These are phyloP conservation scores for Icerya purchasi DNA, from an alignment of 2,888 invertebrate genomes.

Conservation along the genomic window DNA sequence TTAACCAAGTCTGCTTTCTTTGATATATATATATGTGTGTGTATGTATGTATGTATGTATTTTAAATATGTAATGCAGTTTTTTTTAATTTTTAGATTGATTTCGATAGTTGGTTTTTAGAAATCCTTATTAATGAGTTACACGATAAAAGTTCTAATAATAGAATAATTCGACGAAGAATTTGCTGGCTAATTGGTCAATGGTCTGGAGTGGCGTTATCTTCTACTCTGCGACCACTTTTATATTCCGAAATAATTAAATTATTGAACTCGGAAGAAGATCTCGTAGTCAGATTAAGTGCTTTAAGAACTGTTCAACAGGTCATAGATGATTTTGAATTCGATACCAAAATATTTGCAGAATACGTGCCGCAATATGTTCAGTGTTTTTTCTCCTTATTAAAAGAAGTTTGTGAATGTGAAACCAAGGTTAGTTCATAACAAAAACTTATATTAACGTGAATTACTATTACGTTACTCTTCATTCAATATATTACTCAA, in stretches of 20 bases:
- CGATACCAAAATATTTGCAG: conserved; percentile 61
- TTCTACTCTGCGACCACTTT: conserved; percentile 47
- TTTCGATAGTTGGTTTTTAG: conserved; percentile 80
- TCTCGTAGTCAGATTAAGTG: conserved; percentile 67
- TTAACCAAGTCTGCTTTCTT: no score
- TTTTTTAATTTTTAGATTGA: conserved; percentile 40
- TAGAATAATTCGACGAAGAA: conserved; percentile 57
- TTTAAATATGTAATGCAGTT: no score
- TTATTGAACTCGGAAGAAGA: conserved; percentile 57
- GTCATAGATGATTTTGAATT: conserved; percentile 87
- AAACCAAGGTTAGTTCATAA: conserved; percentile 86
- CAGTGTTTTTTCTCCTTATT: conserved; percentile 59
- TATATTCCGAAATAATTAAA: conserved; percentile 57
- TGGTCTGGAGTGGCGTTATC: conserved; percentile 58
- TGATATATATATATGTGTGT: no score
- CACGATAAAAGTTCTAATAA: conserved; percentile 62
- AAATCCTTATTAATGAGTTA: conserved; percentile 57
- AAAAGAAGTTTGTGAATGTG: conserved; percentile 73
- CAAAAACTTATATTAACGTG: no score
- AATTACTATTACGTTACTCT: no score
- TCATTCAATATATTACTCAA: no score
- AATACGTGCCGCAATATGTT: conserved; percentile 50
- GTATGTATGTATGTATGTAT: background rate
- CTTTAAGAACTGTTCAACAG: conserved; percentile 60
- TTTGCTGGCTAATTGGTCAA: conserved; percentile 62